Conservation (phyloP, 2,113 vertebrate genomes). For the Mesembrinibis cayennensis region DNA sequence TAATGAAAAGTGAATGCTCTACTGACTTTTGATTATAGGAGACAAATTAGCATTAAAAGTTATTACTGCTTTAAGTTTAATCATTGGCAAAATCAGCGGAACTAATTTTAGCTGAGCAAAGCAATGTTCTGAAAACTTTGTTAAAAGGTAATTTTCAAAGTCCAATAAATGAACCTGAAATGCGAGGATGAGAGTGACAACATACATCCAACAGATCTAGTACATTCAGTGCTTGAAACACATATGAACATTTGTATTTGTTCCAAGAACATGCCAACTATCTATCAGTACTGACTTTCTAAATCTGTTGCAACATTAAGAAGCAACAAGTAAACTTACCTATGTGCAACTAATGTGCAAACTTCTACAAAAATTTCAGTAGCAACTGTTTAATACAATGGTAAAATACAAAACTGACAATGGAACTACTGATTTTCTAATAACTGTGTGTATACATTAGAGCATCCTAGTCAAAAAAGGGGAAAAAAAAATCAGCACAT, state of each 20-base stretch:
- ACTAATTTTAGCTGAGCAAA: slow-evolving; percentile 28
- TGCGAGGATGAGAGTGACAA: not conserved
- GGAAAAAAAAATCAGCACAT: not conserved
- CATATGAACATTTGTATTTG: not conserved
- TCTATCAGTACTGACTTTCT: not conserved
- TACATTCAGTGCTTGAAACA: not conserved
- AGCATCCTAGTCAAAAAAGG: not conserved
- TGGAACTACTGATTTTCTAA: not conserved
- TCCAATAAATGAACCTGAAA: not conserved
- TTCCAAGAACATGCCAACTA: slow-evolving; percentile 7
- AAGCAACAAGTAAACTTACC: not conserved
- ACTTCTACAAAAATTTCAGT: not conserved
- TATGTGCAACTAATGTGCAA: not conserved
- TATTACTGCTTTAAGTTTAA: slow-evolving; percentile 37
- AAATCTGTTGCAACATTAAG: not conserved
- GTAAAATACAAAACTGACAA: not conserved
- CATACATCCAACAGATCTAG: not conserved
- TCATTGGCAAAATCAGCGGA: slow-evolving; percentile 8
- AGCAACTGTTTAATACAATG: not conserved
- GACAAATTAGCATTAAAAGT: slow-evolving; percentile 2
- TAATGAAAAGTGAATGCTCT: slow-evolving; percentile 23
- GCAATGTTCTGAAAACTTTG: slow-evolving; percentile 10
- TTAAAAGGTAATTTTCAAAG: slow-evolving; percentile 46
- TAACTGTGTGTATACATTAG: not conserved
- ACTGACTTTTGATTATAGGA: slow-evolving; percentile 8